Evolutionary conservation across 2,888 invertebrate genomes (phyloP).

Genomic region (Steinernema hermaphroditum): DNA sequence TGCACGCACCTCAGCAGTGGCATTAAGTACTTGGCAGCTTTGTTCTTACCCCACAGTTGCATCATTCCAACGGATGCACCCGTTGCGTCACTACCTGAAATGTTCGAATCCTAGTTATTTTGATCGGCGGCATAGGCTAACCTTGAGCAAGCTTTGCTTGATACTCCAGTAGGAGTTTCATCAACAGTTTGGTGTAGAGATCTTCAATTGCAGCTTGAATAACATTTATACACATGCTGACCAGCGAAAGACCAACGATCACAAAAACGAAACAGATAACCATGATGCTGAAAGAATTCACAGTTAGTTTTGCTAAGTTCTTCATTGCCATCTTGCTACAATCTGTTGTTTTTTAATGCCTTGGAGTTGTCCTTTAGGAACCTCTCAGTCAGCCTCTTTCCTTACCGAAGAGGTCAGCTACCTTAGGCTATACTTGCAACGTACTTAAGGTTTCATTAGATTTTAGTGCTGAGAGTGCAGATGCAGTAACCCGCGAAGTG

Average conservation of each 20-base stretch:
- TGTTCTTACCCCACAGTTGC: conserved; percentile 63
- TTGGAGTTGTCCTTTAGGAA: too few species aligned
- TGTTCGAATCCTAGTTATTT: conserved; percentile 16
- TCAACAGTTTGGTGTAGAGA: conserved; percentile 61
- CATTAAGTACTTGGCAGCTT: conserved; percentile 63
- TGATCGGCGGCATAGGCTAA: conserved; percentile 38
- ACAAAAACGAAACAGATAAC: conserved; percentile 67
- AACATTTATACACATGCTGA: conserved; percentile 70
- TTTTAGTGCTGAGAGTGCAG: too few species aligned
- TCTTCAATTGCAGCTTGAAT: conserved; percentile 66
- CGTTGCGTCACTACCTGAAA: conserved; percentile 50
- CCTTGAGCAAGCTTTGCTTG: conserved; percentile 63
- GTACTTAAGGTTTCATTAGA: too few species aligned
- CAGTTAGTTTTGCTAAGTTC: too few species aligned
- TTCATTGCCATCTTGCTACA: too few species aligned
- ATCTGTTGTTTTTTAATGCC: too few species aligned
- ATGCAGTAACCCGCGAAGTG: too few species aligned
- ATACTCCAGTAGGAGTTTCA: conserved; percentile 65
- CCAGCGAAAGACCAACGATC: conserved; percentile 69
- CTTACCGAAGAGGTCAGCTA: too few species aligned
- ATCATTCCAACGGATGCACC: conserved; percentile 66
- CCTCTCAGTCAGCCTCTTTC: too few species aligned
- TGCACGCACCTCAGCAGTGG: conserved; percentile 58
- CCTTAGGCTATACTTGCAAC: too few species aligned
- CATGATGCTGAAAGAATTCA: conserved; percentile 58